Conservation (phyloP, 2,888 invertebrate genomes). For the Synergus umbraculus region DNA sequence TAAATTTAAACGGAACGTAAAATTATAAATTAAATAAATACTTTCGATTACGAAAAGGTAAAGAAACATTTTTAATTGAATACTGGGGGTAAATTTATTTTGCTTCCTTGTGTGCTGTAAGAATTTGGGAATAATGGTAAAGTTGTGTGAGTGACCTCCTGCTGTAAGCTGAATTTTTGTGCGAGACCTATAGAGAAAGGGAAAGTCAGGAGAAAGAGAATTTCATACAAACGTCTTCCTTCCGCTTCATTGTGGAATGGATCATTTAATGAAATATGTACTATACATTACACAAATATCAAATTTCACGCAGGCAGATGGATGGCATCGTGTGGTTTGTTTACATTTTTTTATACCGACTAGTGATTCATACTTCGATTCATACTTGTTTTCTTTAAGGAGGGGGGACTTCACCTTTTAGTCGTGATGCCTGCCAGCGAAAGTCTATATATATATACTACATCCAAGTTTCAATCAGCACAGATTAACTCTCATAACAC, state of each 20-base stretch:
- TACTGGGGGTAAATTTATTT: no score
- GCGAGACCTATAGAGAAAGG: not conserved
- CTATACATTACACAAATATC: not conserved
- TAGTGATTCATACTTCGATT: not conserved
- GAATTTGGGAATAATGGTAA: no score
- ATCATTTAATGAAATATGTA: not conserved
- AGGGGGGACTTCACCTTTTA: conserved; percentile 26
- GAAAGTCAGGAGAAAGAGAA: not conserved
- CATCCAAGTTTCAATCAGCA: not conserved
- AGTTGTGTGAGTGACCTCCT: no score
- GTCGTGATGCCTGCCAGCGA: conserved; percentile 3
- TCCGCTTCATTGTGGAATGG: conserved; percentile 19
- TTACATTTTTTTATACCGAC: conserved; percentile 10
- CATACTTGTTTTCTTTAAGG: conserved; percentile 26
- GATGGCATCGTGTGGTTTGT: conserved; percentile 22
- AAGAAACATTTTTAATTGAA: no score
- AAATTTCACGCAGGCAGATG: conserved; percentile 34
- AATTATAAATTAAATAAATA: no score
- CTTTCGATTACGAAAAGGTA: no score
- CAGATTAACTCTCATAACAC: not conserved
- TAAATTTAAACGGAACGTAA: no score
- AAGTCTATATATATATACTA: conserved; percentile 2
- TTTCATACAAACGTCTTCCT: conserved; percentile 9
- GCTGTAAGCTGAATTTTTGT: not conserved
- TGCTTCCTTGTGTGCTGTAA: no score